These are phyloP conservation scores for Trichosurus vulpecula DNA, from an alignment of 2,797 vertebrate genomes.

Conservation along the genomic window DNA sequence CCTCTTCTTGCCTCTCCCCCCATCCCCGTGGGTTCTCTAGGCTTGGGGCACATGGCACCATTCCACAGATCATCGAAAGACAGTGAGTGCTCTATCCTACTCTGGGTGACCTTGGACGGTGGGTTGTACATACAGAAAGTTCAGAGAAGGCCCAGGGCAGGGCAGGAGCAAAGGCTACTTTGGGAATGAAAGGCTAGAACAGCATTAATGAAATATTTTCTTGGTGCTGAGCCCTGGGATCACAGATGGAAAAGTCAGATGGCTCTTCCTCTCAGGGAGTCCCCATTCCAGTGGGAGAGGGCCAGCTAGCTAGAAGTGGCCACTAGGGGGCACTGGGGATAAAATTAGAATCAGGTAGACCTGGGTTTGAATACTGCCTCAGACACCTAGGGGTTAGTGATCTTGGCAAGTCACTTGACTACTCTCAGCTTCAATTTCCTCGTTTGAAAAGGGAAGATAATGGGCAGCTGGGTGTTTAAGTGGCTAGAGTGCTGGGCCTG, in stretches of 20 bases:
- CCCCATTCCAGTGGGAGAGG: not conserved
- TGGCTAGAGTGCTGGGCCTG: not conserved
- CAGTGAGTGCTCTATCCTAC: too few relatives aligned
- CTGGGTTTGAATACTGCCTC: not conserved
- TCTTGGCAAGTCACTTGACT: not conserved
- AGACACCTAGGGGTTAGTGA: not conserved
- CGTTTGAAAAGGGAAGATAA: not conserved
- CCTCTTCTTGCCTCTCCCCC: fast-evolving
- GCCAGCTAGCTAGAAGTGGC: not conserved
- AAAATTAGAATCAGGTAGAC: not conserved
- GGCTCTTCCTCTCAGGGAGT: not conserved
- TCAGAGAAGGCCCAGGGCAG: not conserved
- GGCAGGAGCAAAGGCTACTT: not conserved
- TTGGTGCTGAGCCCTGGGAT: not conserved
- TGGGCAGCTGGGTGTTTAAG: not conserved
- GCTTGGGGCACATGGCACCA: not conserved
- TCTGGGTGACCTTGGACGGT: not conserved
- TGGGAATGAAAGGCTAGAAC: not conserved
- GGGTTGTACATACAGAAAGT: not conserved
- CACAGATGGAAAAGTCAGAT: not conserved
- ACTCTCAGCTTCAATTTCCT: not conserved
- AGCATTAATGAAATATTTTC: not conserved
- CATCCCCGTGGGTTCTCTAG: not conserved
- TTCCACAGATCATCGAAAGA: not conserved
- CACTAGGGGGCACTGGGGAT: not conserved